A percentile compares a stretch with the other conserved stretches of the same genome.
Conservation (phyloP, 2,797 vertebrate genomes). For the Spondyliosoma cantharus region DNA sequence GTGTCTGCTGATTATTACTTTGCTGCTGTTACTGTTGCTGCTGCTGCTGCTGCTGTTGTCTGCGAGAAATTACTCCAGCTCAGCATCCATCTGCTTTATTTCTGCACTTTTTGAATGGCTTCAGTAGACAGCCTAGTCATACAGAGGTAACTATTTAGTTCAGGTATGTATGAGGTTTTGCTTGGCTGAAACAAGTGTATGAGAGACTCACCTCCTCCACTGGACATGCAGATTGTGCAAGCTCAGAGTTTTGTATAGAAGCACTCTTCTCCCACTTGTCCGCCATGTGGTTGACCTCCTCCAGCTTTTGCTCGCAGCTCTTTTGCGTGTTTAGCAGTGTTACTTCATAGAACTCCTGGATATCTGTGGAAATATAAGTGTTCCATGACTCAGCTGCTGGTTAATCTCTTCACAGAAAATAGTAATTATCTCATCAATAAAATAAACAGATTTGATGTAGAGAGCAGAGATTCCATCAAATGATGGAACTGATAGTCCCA, state of each 20-base stretch:
- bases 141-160: background rate
- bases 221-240: slow-evolving; percentile 74
- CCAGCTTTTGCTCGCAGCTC: slow-evolving; percentile 91
- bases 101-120: background rate
- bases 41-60: background rate
- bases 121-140: slow-evolving; percentile 6
- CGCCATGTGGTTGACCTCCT: slow-evolving; percentile 91
- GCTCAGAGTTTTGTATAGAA: slow-evolving; percentile 67
- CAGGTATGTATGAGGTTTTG: background rate
- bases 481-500: background rate
- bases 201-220: slow-evolving; percentile 85
- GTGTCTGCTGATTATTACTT: slow-evolving; percentile 10
- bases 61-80: background rate
- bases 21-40: slow-evolving; percentile 1
- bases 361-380: slow-evolving; percentile 85
- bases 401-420: background rate
- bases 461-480: background rate
- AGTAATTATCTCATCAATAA: background rate
- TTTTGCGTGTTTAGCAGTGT: slow-evolving; percentile 94
- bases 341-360: slow-evolving; percentile 97
- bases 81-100: background rate
- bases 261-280: slow-evolving; percentile 90
- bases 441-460: background rate
- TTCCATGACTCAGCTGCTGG: slow-evolving; percentile 21
- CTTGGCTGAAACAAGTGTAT: background rate